A percentile compares a stretch with the other conserved stretches of the same genome.
These are phyloP conservation scores for Antrozous pallidus DNA, from an alignment of 2,797 vertebrate species.

Conservation along the genomic window DNA sequence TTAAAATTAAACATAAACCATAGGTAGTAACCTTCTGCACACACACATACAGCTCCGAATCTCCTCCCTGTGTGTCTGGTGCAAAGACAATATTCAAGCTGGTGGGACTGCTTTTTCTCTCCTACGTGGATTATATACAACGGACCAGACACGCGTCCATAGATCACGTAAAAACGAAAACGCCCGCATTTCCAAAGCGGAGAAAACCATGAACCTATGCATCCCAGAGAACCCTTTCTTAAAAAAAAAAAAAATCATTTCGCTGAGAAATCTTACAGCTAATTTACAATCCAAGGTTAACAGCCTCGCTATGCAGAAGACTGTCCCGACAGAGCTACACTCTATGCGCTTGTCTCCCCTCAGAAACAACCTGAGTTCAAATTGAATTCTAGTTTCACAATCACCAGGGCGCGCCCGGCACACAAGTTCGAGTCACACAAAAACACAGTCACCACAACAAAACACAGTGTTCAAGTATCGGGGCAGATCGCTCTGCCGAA, in stretches of 20 bases:
- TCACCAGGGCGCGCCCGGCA: conserved; percentile 86
- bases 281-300: conserved; percentile 82
- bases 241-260: neutral
- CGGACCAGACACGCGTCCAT: conserved; percentile 71
- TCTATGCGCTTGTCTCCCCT: conserved; percentile 84
- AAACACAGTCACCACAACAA: conserved; percentile 90
- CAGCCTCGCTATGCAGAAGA: conserved; percentile 83
- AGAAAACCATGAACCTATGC: conserved; percentile 72
- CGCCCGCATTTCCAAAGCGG: conserved; percentile 70
- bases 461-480: conserved; percentile 87
- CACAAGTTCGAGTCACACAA: conserved; percentile 91
- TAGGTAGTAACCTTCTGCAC: conserved; percentile 88
- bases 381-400: conserved; percentile 90
- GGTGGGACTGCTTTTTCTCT: conserved; percentile 73
- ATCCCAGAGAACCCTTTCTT: conserved; percentile 51
- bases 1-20: conserved; percentile 84
- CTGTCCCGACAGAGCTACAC: conserved; percentile 86
- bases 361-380: conserved; percentile 88
- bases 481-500: conserved; percentile 84
- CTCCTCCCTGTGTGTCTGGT: conserved; percentile 80
- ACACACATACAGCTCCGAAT: conserved; percentile 84
- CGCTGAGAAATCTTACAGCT: conserved; percentile 64
- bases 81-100: conserved; percentile 83
- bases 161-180: conserved; percentile 78
- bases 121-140: conserved; percentile 81